These are phyloP conservation scores for Tenthredo scrophulariae DNA, from an alignment of 2,888 invertebrate species.

Conservation along the genomic window DNA sequence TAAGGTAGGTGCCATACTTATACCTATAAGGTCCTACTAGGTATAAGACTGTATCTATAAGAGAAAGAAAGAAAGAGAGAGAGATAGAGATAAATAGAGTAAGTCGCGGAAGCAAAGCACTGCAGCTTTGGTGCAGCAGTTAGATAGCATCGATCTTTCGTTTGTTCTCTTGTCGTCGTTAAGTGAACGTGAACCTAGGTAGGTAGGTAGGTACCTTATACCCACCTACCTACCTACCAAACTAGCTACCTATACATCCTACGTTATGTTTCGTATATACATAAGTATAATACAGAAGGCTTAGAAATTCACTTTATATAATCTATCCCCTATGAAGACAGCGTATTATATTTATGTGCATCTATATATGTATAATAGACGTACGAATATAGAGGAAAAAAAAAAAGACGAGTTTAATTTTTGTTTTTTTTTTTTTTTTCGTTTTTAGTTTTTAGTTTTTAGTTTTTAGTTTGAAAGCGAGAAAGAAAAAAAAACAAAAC, in stretches of 20 bases:
- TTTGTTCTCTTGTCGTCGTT: slow-evolving; percentile 44
- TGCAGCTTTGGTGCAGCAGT: not conserved
- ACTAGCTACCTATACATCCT: slow-evolving; percentile 7
- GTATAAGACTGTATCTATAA: not conserved
- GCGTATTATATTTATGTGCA: too few species aligned
- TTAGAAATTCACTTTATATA: not conserved
- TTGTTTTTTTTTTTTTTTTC: too few species aligned
- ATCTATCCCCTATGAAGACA: too few species aligned
- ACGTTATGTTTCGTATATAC: not conserved
- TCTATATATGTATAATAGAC: too few species aligned
- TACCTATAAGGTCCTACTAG: not conserved
- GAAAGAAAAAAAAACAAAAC: too few species aligned
- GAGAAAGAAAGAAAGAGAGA: too few species aligned
- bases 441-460: too few species aligned
- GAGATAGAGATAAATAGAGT: not conserved
- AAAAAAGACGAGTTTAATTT: too few species aligned
- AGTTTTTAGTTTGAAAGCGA: too few species aligned
- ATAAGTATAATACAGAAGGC: not conserved
- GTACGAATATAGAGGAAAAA: too few species aligned
- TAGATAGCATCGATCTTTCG: slow-evolving; percentile 50
- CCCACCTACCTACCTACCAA: not conserved
- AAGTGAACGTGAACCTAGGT: slow-evolving; percentile 22
- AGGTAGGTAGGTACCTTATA: not conserved
- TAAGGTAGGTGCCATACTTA: not conserved
- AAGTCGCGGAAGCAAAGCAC: slow-evolving; percentile 21